Base-by-base conservation (phyloP, 2,888 invertebrate species). In the Oscheius sp. region DNA sequence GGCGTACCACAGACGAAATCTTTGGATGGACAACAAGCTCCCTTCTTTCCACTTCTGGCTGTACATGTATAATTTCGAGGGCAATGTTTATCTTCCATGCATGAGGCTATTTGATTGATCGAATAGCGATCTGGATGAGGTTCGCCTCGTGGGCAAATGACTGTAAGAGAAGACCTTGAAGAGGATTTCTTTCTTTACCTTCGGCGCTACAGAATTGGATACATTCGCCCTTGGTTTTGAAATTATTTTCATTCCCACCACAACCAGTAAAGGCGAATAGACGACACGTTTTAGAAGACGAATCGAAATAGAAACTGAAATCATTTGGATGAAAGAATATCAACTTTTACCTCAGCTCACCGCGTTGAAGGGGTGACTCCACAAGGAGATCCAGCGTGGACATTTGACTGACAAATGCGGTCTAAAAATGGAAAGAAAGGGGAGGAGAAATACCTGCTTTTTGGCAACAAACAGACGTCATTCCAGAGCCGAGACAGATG, bases 191-290 rank as follows among this genome's bases (percentile, higher is more conserved):
- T n/a, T n/a, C n/a, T n/a, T 55, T 8, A 80, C 81, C 72, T 53
- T 81, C 75, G 4, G 70, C 73, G 23, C 73, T 71, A 66, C 82
- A 82, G 52, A 75, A 80, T 65, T 71, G 71, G 66, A 80, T 68
- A 58, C 82, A 82, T 27, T 79, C 78, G 57, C 80, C 82, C 39
- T 79, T 80, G 27, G 77, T 61, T 33, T 77, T 76, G 66, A 83
- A 83, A 55, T 80, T 82, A 27, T 68, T 68, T 31, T 68, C 71
- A 37, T 77, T 77, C 17, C 77, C 77, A 1, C 70, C 72, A 64
- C 77, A 77, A 31, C 77, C 77, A 6, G 72, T 68, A 63, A 74
- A 78, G 31, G 64, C 70, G 55, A 78, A 78, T n/a, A 70, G 71
- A n/a, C 66, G 72, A 34, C 83, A 83, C 0, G 74, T 67, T 15